Base-by-base conservation (phyloP, 53 echinoderm and acorn worm genomes). In the Temnopleurus reevesii region DNA sequence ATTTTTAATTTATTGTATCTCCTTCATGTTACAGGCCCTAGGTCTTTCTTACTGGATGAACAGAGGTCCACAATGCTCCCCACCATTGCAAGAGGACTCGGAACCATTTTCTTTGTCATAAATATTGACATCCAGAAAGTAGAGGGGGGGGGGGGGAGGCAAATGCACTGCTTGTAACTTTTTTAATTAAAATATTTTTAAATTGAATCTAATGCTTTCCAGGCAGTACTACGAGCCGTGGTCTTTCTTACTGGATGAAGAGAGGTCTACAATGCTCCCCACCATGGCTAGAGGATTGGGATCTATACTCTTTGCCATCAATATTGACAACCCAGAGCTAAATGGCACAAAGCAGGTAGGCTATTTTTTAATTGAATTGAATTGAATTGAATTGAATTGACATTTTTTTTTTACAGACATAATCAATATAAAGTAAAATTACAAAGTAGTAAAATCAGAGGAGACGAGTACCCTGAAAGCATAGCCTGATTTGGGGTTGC, bases 251-350 rank as follows among this genome's bases (percentile, higher is more conserved):
- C 81, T 97, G 23, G 97, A 97, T 81, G 97, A 97, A 43, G 97
- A 97, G 55, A 81, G 97, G 41, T 94, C 97, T 12, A 94, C 96
- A 23, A 97, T 97, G 97, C 76, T 96, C 9, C 97, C 97, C 3
- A 97, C 94, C 23, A 97, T 97, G 97, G 97, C 97, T 7, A 91
- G 95, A 45, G 97, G 97, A 12, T 92, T 97, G 41, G 96, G 97
- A 13, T 97, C 97, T 44, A 97, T 97, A 55, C 89, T 97, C 25
- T 97, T 97, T 94, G 97, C 97, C 71, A 97, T 97, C 46, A 96
- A 95, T 83, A 97, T 97, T 49, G 97, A 97, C 77, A 97, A 97
- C 77, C 93, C 93, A 56, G 93, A 97, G 81, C 92, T 97, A 29
- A 97, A 97, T 64, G 97, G 97, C 85, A 84, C 76, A 25, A 97